These are phyloP conservation scores for Brachyptera putata DNA, from an alignment of 2,888 invertebrate species.

Conservation along the genomic window DNA sequence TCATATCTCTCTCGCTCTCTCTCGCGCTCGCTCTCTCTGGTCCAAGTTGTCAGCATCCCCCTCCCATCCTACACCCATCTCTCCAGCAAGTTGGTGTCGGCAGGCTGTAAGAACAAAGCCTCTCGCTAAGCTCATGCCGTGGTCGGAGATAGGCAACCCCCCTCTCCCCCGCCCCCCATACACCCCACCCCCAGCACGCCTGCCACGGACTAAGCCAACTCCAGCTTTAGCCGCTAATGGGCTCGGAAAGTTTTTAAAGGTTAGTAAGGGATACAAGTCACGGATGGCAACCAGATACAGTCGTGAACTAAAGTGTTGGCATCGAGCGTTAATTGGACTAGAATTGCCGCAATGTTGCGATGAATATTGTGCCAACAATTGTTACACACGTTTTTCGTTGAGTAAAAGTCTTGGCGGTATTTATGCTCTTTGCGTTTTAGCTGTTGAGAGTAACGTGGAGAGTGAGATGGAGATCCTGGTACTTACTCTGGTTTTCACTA, in stretches of 20 bases:
- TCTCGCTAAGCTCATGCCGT: slow-evolving; percentile 2
- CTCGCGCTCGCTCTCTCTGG: neutral
- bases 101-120: slow-evolving; percentile 4
- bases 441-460: too few species aligned
- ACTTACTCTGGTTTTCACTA: too few species aligned
- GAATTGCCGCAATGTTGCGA: neutral
- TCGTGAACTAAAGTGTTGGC: slow-evolving; percentile 12
- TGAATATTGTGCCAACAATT: neutral
- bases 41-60: neutral
- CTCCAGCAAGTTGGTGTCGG: neutral
- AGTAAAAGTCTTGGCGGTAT: too few species aligned
- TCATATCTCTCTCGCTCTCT: too few species aligned
- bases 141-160: slow-evolving; percentile 10
- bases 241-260: slow-evolving; percentile 27
- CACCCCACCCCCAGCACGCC: slow-evolving; percentile 13
- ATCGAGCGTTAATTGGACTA: slow-evolving; percentile 15
- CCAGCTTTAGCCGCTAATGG: slow-evolving; percentile 23
- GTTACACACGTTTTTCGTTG: neutral
- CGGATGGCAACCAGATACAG: slow-evolving; percentile 14
- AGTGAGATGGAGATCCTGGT: too few species aligned
- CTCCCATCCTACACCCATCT: neutral
- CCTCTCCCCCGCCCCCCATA: slow-evolving; percentile 5
- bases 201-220: too few species aligned
- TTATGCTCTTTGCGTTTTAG: too few species aligned
- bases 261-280: slow-evolving; percentile 19